A percentile compares a stretch with the other conserved stretches of the same genome.
Conservation (phyloP, 2,888 invertebrate genomes). For the Adineta ricciae region DNA sequence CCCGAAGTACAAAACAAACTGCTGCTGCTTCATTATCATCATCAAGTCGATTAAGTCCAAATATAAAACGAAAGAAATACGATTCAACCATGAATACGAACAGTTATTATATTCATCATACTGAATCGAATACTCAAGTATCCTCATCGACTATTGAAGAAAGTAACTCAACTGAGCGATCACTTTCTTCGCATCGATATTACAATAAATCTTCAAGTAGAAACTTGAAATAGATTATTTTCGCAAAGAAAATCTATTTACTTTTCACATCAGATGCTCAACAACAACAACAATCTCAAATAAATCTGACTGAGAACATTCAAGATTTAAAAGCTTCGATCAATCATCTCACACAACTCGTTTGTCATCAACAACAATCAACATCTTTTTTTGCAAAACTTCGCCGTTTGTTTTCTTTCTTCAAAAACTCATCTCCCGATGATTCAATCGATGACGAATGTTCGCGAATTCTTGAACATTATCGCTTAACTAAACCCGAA, state of each 20-base stretch:
- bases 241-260: too few relatives aligned
- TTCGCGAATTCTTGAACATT: not conserved
- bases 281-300: not conserved
- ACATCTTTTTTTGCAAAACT: not conserved
- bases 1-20: not conserved
- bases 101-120: not conserved
- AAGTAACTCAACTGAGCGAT: not conserved
- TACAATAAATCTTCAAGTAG: not conserved
- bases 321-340: not conserved
- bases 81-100: not conserved
- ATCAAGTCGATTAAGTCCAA: not conserved
- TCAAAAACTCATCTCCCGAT: not conserved
- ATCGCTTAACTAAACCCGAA: not conserved
- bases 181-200: not conserved
- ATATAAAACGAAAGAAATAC: not conserved
- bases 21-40: too few relatives aligned
- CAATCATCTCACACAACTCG: not conserved
- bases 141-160: not conserved
- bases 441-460: not conserved
- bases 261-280: not conserved
- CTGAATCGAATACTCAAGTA: not conserved
- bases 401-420: not conserved
- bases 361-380: not conserved
- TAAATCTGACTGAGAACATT: not conserved
- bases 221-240: not conserved